Evolutionary conservation across 2,797 vertebrate genomes (phyloP).

Genomic region (Cercopithecus petaurista): DNA sequence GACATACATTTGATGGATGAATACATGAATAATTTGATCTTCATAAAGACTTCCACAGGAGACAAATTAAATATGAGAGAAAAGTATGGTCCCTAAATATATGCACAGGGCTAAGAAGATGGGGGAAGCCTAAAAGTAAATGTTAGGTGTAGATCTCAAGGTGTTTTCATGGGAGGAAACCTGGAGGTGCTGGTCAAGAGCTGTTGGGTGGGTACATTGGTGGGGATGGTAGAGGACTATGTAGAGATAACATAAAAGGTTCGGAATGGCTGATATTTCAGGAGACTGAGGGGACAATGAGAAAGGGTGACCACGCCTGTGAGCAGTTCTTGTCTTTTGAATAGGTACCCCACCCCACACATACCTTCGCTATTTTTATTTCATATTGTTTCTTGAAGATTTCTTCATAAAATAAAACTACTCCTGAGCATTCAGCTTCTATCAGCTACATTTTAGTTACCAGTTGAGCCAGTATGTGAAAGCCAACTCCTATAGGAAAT

Average conservation of each 20-base stretch:
- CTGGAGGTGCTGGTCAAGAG: background rate
- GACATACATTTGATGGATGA: background rate
- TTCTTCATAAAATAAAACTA: constrained; percentile 10
- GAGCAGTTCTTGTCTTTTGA: background rate
- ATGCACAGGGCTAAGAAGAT: background rate
- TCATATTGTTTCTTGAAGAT: background rate
- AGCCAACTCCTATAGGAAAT: background rate
- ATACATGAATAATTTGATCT: background rate
- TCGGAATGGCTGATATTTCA: background rate
- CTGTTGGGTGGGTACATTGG: background rate
- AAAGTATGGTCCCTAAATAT: background rate
- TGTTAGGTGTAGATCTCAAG: background rate
- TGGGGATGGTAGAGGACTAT: background rate
- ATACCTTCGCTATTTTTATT: background rate
- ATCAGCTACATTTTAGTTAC: background rate
- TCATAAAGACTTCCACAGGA: background rate
- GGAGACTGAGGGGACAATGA: background rate
- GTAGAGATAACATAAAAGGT: background rate
- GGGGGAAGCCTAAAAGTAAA: background rate
- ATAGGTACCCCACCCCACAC: background rate
- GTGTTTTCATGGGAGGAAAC: background rate
- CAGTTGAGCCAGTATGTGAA: constrained; percentile 16
- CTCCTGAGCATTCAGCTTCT: background rate
- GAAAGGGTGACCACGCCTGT: background rate
- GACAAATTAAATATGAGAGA: background rate